Evolutionary conservation across 2,888 invertebrate species (phyloP).

Genomic region (Epinotia nisella): DNA sequence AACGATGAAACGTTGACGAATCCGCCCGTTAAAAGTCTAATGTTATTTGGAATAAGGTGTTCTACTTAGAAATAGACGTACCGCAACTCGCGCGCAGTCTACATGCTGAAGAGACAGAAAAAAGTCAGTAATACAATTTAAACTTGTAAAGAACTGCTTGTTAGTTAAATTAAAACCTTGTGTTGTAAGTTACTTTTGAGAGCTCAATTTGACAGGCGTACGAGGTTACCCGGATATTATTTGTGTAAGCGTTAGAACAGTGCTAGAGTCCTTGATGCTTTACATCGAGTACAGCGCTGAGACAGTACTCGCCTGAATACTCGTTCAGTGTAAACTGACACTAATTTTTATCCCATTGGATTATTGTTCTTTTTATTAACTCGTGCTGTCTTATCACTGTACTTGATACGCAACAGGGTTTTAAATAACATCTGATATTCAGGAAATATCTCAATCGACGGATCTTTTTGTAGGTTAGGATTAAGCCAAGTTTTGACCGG

Average conservation of each 20-base stretch:
- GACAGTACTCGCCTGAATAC: not conserved
- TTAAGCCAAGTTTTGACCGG: slow-evolving; percentile 49
- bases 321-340: not conserved
- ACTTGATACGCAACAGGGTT: not conserved
- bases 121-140: too few species aligned
- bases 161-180: not conserved
- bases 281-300: not conserved
- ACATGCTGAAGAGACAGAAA: too few species aligned
- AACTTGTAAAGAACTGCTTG: not conserved
- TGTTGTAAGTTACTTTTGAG: slow-evolving; percentile 5
- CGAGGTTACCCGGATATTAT: slow-evolving; percentile 5
- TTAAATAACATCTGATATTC: not conserved
- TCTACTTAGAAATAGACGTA: too few species aligned
- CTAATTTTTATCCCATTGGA: not conserved
- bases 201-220: not conserved
- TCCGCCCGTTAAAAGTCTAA: too few species aligned
- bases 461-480: slow-evolving; percentile 35
- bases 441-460: slow-evolving; percentile 35
- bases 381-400: not conserved
- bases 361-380: not conserved
- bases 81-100: not conserved
- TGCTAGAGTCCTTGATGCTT: slow-evolving; percentile 10
- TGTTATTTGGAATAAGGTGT: too few species aligned
- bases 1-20: too few species aligned
- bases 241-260: slow-evolving; percentile 21